These are phyloP conservation scores for Melipona quadrifasciata DNA, from an alignment of 1,140 invertebrate genomes.

Conservation along the genomic window DNA sequence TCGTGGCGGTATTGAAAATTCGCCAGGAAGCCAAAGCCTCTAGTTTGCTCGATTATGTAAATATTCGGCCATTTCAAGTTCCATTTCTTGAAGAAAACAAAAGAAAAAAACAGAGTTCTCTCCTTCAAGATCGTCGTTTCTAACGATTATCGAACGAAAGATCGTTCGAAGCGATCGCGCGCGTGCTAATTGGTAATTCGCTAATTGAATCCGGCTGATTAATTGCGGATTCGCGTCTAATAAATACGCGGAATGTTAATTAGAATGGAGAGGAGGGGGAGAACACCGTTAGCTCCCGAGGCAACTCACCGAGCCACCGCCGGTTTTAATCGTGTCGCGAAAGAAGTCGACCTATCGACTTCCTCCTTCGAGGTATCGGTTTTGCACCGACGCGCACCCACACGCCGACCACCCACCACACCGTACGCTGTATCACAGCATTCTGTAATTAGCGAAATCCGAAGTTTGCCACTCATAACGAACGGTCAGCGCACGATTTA, in stretches of 20 bases:
- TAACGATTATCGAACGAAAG: constrained; percentile 61
- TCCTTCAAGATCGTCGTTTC: background rate
- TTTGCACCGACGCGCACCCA: background rate
- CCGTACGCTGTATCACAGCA: constrained; percentile 27
- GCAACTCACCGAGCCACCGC: background rate
- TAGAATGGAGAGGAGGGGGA: constrained; percentile 65
- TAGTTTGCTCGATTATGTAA: no score
- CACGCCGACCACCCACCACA: background rate
- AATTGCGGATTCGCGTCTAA: constrained; percentile 75
- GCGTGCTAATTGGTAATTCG: constrained; percentile 77
- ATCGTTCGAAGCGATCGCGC: constrained; percentile 69
- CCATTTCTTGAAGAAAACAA: no score
- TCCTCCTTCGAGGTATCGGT: constrained; percentile 40
- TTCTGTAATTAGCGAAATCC: constrained; percentile 41
- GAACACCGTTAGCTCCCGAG: constrained; percentile 51
- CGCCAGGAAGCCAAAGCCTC: no score
- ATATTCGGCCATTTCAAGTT: no score
- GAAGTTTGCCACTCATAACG: constrained; percentile 31
- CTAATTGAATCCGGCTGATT: constrained; percentile 79
- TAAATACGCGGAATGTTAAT: constrained; percentile 78
- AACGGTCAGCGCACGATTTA: background rate
- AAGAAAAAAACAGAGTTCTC: no score
- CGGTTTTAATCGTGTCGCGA: constrained; percentile 49
- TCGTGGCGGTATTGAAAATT: no score
- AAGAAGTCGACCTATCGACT: constrained; percentile 50